Evolutionary conservation across 1,140 invertebrate species (phyloP).

Genomic region (Temnothorax longispinosus): DNA sequence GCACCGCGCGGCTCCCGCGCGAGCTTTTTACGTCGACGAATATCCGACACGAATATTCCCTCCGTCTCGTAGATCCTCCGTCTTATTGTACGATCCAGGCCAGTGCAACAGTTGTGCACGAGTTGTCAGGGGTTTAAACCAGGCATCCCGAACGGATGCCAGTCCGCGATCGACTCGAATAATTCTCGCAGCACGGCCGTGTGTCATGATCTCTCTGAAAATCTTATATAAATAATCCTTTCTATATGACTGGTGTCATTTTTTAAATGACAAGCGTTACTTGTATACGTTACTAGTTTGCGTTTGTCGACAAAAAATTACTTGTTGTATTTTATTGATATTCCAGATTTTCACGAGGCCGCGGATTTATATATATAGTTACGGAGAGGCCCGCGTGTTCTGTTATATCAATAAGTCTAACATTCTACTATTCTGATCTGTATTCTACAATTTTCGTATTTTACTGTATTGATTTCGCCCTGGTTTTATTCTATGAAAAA

Average conservation of each 20-base stretch:
- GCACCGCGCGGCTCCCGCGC: slow-evolving; percentile 43
- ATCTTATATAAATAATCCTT: background rate
- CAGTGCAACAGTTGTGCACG: slow-evolving; percentile 63
- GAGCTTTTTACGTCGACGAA: slow-evolving; percentile 60
- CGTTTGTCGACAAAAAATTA: background rate
- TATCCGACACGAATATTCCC: slow-evolving; percentile 48
- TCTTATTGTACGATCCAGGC: slow-evolving; percentile 39
- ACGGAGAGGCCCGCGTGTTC: background rate
- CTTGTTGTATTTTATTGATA: background rate
- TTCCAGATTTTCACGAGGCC: background rate
- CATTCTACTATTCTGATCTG: background rate
- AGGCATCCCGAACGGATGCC: background rate
- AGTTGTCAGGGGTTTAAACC: background rate
- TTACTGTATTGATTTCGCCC: background rate
- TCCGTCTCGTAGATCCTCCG: background rate
- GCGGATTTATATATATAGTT: background rate
- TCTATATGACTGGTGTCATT: background rate
- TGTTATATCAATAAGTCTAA: background rate
- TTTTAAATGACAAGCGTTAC: background rate
- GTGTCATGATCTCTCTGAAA: background rate
- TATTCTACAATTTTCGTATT: background rate
- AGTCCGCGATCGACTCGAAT: background rate
- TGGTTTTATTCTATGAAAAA: background rate
- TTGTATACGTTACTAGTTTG: background rate
- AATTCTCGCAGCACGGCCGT: background rate